Evolutionary conservation across 2,888 invertebrate genomes (phyloP).

Genomic region (Drosophila monieri): DNA sequence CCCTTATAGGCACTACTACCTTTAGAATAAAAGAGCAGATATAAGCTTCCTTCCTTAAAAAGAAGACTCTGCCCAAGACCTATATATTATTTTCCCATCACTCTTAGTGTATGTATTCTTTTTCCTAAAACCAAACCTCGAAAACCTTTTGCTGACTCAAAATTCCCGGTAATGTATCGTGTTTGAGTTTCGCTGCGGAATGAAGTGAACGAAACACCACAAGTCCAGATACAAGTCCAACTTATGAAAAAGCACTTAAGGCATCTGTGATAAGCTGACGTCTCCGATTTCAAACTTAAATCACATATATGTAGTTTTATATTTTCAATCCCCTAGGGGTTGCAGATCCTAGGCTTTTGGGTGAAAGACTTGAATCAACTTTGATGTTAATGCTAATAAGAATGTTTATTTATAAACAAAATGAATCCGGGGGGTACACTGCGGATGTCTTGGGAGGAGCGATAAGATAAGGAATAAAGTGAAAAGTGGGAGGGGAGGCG

Average conservation of each 20-base stretch:
- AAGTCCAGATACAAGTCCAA: neutral
- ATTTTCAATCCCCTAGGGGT: slow-evolving; percentile 3
- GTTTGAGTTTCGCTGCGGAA: slow-evolving; percentile 16
- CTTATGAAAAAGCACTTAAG: slow-evolving; percentile 2
- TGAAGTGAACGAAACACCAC: slow-evolving; percentile 10
- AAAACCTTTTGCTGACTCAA: slow-evolving; percentile 22
- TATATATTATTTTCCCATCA: neutral
- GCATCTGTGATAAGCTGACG: neutral
- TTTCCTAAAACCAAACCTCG: neutral
- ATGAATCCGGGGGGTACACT: neutral
- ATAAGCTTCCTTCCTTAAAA: too few species aligned
- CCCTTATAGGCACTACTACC: too few species aligned
- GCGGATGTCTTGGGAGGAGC: slow-evolving; percentile 16
- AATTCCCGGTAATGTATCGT: slow-evolving; percentile 25
- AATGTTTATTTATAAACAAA: slow-evolving; percentile 48
- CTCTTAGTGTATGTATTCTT: neutral
- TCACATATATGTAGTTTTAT: neutral
- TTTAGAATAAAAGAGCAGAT: too few species aligned
- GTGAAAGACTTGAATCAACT: neutral
- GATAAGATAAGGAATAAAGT: slow-evolving; percentile 28
- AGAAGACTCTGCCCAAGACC: too few species aligned
- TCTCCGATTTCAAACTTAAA: neutral
- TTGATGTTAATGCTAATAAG: neutral
- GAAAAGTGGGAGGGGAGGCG: neutral
- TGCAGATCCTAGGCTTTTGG: slow-evolving; percentile 16